Evolutionary conservation across 2,113 vertebrate genomes (phyloP).

Genomic region (Hippocampus barbouri): DNA sequence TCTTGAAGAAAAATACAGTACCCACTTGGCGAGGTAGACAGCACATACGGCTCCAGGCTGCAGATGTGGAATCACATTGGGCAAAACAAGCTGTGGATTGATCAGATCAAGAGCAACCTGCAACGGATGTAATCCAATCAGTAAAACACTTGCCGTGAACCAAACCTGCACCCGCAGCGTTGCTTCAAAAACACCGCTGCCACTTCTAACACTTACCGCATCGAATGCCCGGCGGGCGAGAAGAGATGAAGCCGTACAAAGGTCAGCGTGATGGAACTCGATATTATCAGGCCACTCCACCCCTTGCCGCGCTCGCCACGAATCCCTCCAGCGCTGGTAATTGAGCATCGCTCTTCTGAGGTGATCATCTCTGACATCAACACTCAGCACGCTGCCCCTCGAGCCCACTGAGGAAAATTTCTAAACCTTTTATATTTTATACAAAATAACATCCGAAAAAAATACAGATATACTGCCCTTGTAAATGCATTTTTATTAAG

Average conservation of each 20-base stretch:
- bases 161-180: background rate
- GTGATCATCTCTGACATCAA: conserved; percentile 85
- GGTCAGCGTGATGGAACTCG: conserved; percentile 78
- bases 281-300: conserved; percentile 87
- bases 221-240: conserved; percentile 75
- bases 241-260: conserved; percentile 68
- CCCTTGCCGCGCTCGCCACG: conserved; percentile 74
- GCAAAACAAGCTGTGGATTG: conserved; percentile 79
- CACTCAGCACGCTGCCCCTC: conserved; percentile 79
- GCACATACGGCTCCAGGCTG: conserved; percentile 82
- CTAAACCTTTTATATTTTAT: background rate
- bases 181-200: background rate
- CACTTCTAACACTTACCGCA: conserved; percentile 65
- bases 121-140: conserved; percentile 16
- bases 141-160: background rate
- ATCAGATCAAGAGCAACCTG: conserved; percentile 85
- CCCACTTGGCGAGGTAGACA: conserved; percentile 88
- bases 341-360: conserved; percentile 77
- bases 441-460: background rate
- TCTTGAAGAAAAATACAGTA: conserved; percentile 23
- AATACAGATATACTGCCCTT: background rate
- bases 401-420: conserved; percentile 76
- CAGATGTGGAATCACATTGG: conserved; percentile 72
- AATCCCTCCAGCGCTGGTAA: conserved; percentile 77
- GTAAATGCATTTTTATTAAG: too few relatives aligned